These are phyloP conservation scores for Geophilus truncorum DNA, from an alignment of 2,888 invertebrate genomes.

Conservation along the genomic window DNA sequence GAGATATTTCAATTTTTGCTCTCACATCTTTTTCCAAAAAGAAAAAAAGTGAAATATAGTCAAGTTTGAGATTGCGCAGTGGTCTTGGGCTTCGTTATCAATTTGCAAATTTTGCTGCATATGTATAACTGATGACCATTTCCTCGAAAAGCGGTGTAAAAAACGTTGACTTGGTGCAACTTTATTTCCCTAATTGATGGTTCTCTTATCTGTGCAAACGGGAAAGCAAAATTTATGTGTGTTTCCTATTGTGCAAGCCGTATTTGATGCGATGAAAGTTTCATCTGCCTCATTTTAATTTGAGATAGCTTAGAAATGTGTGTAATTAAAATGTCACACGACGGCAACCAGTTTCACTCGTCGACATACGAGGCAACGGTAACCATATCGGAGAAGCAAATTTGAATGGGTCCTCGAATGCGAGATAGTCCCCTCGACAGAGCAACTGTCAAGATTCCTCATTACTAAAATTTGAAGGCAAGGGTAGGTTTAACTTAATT, in stretches of 20 bases:
- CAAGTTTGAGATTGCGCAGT: no score
- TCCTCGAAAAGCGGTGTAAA: not conserved
- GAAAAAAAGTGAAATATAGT: no score
- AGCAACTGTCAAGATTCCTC: not conserved
- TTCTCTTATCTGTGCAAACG: not conserved
- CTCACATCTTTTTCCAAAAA: no score
- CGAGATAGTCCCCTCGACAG: not conserved
- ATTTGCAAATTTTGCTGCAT: not conserved
- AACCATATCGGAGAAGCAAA: not conserved
- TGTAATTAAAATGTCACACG: slow-evolving; percentile 6
- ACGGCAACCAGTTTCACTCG: not conserved
- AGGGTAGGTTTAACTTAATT: not conserved
- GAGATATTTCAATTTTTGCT: no score
- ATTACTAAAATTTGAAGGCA: not conserved
- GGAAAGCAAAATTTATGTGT: not conserved
- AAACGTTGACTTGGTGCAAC: not conserved
- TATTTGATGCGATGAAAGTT: slow-evolving; percentile 17
- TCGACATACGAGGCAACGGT: not conserved
- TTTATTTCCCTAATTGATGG: slow-evolving; percentile 22
- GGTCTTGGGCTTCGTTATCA: no score
- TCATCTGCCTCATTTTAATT: slow-evolving; percentile 20
- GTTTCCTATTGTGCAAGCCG: slow-evolving; percentile 7
- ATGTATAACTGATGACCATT: slow-evolving; percentile 21
- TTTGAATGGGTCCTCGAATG: slow-evolving; percentile 5
- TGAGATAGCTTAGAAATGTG: slow-evolving; percentile 1